Conservation (phyloP, 2,113 vertebrate genomes). For the Pionites leucogaster region DNA sequence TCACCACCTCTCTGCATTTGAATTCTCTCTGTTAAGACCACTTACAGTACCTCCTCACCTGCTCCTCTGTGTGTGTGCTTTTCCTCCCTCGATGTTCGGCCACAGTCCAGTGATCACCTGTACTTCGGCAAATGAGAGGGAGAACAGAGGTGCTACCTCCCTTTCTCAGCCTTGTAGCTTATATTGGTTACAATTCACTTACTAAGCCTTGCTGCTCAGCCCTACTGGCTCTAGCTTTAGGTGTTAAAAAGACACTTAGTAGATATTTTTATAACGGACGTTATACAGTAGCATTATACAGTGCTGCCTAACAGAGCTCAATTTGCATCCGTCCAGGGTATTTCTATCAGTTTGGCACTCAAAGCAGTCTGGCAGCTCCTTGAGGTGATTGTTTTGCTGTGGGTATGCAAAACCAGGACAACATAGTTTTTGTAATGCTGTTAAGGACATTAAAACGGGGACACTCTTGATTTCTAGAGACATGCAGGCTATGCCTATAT, state of each 20-base stretch:
- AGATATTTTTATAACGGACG: not conserved
- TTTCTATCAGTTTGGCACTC: not conserved
- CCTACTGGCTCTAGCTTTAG: not conserved
- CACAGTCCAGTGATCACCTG: not conserved
- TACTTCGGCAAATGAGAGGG: constrained; percentile 23
- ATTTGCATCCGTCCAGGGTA: not conserved
- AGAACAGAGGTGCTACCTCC: not conserved
- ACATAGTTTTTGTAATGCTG: not conserved
- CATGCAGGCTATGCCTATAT: not conserved
- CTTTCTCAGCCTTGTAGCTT: not conserved
- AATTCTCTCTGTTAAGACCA: not conserved
- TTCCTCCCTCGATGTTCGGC: not conserved
- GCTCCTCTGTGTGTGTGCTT: not conserved
- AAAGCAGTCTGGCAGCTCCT: not conserved
- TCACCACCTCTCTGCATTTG: not conserved
- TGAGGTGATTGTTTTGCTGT: not conserved
- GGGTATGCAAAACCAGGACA: not conserved
- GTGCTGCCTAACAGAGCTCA: not conserved
- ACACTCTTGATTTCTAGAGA: not conserved
- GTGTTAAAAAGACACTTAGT: not conserved
- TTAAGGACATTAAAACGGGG: not conserved
- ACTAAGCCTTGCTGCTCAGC: not conserved
- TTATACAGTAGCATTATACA: not conserved
- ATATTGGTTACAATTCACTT: not conserved
- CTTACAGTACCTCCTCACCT: not conserved